Evolutionary conservation across 2,797 vertebrate genomes (phyloP).

Genomic region (Ibycter americanus): DNA sequence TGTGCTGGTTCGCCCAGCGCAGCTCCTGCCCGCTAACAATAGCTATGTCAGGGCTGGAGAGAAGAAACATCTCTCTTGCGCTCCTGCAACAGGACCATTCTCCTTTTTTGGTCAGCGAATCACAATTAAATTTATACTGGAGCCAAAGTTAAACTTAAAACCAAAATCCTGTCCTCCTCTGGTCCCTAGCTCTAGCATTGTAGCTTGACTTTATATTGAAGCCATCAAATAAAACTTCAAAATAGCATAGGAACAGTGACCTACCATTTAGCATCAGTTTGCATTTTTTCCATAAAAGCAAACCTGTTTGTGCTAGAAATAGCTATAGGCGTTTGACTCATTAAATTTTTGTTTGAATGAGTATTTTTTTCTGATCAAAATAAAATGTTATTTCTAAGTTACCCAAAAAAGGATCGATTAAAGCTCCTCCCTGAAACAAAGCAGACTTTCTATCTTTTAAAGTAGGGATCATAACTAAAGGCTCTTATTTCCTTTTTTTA

Average conservation of each 20-base stretch:
- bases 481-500: background rate
- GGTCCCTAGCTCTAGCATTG: background rate
- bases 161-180: background rate
- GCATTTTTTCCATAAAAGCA: background rate
- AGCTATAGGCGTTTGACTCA: constrained; percentile 42
- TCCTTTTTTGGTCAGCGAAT: background rate
- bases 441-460: background rate
- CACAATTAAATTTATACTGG: background rate
- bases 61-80: background rate
- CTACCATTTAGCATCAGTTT: constrained; percentile 7
- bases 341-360: constrained; percentile 45
- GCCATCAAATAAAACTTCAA: constrained; percentile 5
- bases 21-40: background rate
- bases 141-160: background rate
- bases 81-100: background rate
- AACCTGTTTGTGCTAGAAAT: constrained; percentile 17
- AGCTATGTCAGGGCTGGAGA: background rate
- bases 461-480: background rate
- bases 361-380: constrained; percentile 59
- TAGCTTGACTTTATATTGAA: background rate
- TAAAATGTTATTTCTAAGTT: constrained; percentile 54
- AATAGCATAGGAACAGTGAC: background rate
- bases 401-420: background rate
- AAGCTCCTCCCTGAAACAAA: constrained; percentile 61
- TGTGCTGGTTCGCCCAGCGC: background rate